These are phyloP conservation scores for Abrostola tripartita DNA, from an alignment of 2,888 invertebrate genomes.

Conservation along the genomic window DNA sequence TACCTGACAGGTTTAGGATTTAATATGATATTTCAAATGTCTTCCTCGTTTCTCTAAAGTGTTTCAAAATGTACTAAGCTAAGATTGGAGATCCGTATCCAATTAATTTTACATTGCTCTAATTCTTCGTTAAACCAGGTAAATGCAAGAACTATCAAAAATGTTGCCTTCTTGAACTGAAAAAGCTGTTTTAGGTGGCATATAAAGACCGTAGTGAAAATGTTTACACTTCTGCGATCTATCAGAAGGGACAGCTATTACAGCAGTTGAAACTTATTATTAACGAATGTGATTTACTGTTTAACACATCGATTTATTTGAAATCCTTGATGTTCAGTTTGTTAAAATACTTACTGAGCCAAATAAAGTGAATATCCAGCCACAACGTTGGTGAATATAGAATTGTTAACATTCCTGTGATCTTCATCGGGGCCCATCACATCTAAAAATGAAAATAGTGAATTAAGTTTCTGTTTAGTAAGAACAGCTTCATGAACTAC, in stretches of 20 bases:
- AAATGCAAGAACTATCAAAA: neutral
- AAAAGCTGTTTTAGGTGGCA: neutral
- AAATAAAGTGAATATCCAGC: conserved; percentile 88
- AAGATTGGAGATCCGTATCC: no score
- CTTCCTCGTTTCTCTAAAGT: no score
- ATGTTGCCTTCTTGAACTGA: no score
- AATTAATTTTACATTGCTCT: no score
- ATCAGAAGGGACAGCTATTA: no score
- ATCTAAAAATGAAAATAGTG: conserved; percentile 67
- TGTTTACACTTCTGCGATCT: no score
- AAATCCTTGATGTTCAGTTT: neutral
- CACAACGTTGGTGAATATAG: conserved; percentile 89
- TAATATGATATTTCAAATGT: no score
- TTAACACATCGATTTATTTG: neutral
- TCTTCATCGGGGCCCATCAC: conserved; percentile 91
- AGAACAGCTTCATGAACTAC: neutral
- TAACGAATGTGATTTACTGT: no score
- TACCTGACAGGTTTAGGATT: conserved; percentile 73
- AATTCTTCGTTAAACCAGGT: no score
- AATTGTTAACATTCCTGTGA: conserved; percentile 87
- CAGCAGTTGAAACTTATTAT: no score
- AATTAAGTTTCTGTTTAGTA: neutral
- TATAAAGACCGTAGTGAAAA: neutral
- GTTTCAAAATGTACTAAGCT: no score
- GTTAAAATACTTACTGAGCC: conserved; percentile 80